Evolutionary conservation across 2,113 vertebrate species (phyloP).

Genomic region (Jaculus jaculus): DNA sequence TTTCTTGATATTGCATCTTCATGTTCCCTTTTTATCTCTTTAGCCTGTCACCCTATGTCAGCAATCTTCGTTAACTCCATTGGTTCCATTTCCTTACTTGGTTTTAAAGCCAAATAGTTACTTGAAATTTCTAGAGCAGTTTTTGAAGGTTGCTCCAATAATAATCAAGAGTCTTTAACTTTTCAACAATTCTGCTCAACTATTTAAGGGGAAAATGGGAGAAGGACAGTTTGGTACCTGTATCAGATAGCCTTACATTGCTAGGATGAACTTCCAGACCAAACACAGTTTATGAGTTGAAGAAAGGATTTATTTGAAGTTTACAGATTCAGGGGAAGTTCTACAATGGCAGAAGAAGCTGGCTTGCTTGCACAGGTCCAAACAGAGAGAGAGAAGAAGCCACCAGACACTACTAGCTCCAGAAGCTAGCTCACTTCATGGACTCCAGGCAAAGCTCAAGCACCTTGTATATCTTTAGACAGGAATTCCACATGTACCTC

Average conservation of each 20-base stretch:
- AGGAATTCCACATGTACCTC: too few relatives aligned
- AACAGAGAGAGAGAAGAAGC: too few relatives aligned
- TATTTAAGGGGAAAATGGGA: slow-evolving; percentile 1
- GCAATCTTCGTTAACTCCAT: neutral
- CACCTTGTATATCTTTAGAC: too few relatives aligned
- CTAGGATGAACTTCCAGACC: too few relatives aligned
- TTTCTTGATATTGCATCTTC: neutral
- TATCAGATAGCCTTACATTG: neutral
- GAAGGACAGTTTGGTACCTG: neutral
- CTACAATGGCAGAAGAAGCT: too few relatives aligned
- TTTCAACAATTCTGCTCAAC: neutral
- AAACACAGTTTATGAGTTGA: too few relatives aligned
- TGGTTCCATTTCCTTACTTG: neutral
- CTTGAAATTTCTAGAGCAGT: slow-evolving; percentile 21
- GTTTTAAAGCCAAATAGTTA: neutral
- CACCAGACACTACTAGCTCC: too few relatives aligned
- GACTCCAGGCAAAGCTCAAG: too few relatives aligned
- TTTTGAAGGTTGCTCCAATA: neutral
- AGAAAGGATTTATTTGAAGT: too few relatives aligned
- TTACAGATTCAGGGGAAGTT: too few relatives aligned
- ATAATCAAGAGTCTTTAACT: neutral
- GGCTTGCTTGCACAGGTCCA: too few relatives aligned
- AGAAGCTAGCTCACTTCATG: too few relatives aligned
- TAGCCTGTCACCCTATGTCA: neutral
- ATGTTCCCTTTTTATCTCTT: neutral